Percentiles rank a stretch among this genome's conserved stretches.
These are phyloP conservation scores for Sphecodes monilicornis DNA, from an alignment of 2,888 invertebrate species.

Conservation along the genomic window DNA sequence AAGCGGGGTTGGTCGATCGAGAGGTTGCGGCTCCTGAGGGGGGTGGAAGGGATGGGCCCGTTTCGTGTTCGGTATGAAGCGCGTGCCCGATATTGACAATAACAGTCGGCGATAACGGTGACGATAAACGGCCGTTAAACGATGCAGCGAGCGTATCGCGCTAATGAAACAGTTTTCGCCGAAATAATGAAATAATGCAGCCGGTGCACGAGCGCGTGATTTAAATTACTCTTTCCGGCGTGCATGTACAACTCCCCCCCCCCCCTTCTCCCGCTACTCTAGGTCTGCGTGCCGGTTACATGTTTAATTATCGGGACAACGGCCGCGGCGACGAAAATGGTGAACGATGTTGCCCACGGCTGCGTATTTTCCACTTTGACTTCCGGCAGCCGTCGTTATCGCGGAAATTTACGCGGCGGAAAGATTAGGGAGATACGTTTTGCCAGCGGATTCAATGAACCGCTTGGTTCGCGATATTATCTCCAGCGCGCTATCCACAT, in stretches of 20 bases:
- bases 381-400: conserved; percentile 1
- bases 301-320: conserved; percentile 28
- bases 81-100: conserved; percentile 53
- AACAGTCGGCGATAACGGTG: conserved; percentile 59
- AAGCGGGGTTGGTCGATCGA: conserved; percentile 9
- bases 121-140: conserved; percentile 55
- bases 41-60: neutral
- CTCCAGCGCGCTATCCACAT: neutral
- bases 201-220: conserved; percentile 11
- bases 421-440: neutral
- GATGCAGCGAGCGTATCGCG: conserved; percentile 16
- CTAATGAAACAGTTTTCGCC: conserved; percentile 41
- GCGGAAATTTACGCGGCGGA: neutral
- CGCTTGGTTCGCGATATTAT: neutral
- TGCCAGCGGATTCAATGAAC: neutral
- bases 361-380: conserved; percentile 13
- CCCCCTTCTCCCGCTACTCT: neutral
- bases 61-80: conserved; percentile 26
- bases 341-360: neutral
- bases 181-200: conserved; percentile 45
- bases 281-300: neutral
- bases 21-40: neutral
- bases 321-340: neutral
- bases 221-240: conserved; percentile 37
- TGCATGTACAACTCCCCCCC: neutral